phyloP scores from a whole-genome alignment of 1,140 invertebrate genomes.

The Neomicropteryx cornuta region DNA sequence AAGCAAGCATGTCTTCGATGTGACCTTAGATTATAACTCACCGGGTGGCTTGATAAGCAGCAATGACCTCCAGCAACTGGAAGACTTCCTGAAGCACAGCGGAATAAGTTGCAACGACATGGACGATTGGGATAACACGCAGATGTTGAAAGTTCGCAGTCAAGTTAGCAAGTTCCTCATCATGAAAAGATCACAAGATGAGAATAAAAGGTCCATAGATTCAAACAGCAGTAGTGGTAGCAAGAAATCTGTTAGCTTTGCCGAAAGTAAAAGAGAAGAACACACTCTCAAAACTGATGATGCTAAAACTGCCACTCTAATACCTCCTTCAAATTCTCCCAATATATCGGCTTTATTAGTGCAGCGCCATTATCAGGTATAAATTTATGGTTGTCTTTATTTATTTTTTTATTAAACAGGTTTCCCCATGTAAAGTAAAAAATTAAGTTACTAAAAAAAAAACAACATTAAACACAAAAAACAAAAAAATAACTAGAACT shows the following conservation, averaged over 20 bases:
- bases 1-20: conserved; percentile 23
- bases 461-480: too few species aligned
- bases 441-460: too few species aligned
- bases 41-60: conserved; percentile 42
- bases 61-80: conserved; percentile 53
- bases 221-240: conserved; percentile 54
- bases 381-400: conserved; percentile 24
- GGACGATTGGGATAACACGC: conserved; percentile 51
- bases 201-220: conserved; percentile 53
- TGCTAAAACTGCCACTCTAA: conserved; percentile 30
- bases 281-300: conserved; percentile 26
- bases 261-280: conserved; percentile 32
- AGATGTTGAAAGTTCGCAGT: conserved; percentile 53
- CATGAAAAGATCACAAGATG: conserved; percentile 53
- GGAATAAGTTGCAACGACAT: conserved; percentile 55
- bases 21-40: too few species aligned
- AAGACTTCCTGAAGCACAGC: conserved; percentile 62
- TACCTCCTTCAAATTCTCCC: conserved; percentile 60
- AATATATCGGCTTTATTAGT: conserved; percentile 49
- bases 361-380: conserved; percentile 42
- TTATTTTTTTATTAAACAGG: conserved; percentile 14
- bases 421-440: too few species aligned
- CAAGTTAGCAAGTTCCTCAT: conserved; percentile 55
- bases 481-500: too few species aligned
- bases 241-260: conserved; percentile 44